Conservation (phyloP, 2,113 vertebrate species). For the Formicarius rufipectus region DNA sequence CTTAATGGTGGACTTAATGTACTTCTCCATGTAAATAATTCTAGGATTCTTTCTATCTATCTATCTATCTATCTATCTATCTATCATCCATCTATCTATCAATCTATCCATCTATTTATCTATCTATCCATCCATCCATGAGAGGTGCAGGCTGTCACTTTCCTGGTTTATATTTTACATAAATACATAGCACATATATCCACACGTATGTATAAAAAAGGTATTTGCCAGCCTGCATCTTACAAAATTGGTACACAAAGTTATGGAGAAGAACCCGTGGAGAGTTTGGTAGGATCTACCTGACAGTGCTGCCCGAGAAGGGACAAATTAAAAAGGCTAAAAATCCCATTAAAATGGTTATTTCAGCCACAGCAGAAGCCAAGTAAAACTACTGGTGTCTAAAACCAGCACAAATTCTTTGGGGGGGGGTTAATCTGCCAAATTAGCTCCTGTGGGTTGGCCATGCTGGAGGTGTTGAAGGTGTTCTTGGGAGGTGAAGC, state of each 20-base stretch:
- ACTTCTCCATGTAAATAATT: no score
- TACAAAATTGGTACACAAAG: neutral
- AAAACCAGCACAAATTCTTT: neutral
- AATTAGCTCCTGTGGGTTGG: neutral
- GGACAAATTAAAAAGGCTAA: neutral
- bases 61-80: no score
- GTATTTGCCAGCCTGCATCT: neutral
- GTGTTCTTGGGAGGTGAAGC: neutral
- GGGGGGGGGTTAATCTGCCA: no score
- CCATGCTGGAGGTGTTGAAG: neutral
- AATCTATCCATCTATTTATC: no score
- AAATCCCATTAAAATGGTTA: neutral
- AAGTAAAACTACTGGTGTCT: neutral
- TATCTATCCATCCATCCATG: no score
- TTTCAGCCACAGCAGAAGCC: fast-evolving
- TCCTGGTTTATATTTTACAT: neutral
- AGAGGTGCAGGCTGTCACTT: neutral
- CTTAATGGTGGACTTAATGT: neutral
- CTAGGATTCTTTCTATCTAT: neutral
- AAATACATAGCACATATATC: fast-evolving
- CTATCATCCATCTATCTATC: no score
- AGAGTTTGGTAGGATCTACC: neutral
- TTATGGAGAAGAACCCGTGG: fast-evolving
- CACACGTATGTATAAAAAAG: neutral
- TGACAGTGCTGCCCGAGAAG: neutral